These are phyloP conservation scores for Hypotaenidia okinawae DNA, from an alignment of 2,797 vertebrate species.

Conservation along the genomic window DNA sequence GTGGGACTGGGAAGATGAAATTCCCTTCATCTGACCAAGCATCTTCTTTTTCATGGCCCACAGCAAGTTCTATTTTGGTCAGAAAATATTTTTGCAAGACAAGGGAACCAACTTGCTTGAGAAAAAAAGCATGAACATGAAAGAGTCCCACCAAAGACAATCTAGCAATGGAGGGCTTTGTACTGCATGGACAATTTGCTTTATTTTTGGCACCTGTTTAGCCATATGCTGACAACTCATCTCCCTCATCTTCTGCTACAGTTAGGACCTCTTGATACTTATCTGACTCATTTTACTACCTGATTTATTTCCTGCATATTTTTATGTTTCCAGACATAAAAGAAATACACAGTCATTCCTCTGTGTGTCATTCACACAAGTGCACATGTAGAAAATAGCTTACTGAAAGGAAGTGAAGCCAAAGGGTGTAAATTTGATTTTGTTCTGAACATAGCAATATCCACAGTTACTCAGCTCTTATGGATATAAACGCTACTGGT, in stretches of 20 bases:
- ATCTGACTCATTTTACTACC: not conserved
- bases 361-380: rapidly evolving
- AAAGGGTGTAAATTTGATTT: not conserved
- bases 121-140: not conserved
- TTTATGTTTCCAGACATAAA: not conserved
- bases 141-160: not conserved
- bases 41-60: not conserved
- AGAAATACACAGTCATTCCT: not conserved
- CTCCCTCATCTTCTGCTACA: not conserved
- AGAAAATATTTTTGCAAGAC: not conserved
- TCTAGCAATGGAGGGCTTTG: not conserved
- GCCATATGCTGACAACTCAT: not conserved
- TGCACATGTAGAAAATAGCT: not conserved
- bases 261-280: not conserved
- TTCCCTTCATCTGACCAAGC: not conserved
- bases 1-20: not conserved
- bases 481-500: not conserved
- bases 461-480: not conserved
- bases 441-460: not conserved
- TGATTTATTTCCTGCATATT: not conserved
- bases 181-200: not conserved
- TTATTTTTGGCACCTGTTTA: not conserved
- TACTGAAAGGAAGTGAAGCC: not conserved
- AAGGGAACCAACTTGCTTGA: not conserved
- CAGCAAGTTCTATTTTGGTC: not conserved